A percentile compares a stretch with the other conserved stretches of the same genome.
Evolutionary conservation across 1,140 invertebrate species (phyloP).

Genomic region (Micrasema minimum): DNA sequence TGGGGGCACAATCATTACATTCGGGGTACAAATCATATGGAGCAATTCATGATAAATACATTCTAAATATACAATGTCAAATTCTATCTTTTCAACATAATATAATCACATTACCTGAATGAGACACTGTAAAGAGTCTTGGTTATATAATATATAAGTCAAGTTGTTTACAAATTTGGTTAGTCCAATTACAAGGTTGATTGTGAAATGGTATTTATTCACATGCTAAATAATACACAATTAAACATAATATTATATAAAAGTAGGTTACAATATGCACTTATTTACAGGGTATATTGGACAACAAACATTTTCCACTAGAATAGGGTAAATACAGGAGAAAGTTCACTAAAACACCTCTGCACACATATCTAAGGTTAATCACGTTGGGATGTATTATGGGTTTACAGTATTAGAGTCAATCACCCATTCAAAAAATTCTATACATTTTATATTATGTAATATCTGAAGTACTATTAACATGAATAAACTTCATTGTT

Average conservation of each 20-base stretch:
- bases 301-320: constrained; percentile 45
- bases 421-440: constrained; percentile 5
- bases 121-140: constrained; percentile 21
- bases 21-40: too few species aligned
- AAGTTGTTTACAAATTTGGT: constrained; percentile 43
- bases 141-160: constrained; percentile 22
- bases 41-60: constrained; percentile 36
- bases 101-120: constrained; percentile 45
- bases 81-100: constrained; percentile 30
- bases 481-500: not conserved
- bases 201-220: constrained; percentile 48
- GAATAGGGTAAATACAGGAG: constrained; percentile 34
- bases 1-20: too few species aligned
- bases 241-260: constrained; percentile 41
- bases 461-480: not conserved
- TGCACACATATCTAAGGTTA: constrained; percentile 46
- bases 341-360: constrained; percentile 43
- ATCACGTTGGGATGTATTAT: constrained; percentile 4
- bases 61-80: constrained; percentile 25
- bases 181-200: constrained; percentile 42
- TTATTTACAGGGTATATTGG: constrained; percentile 44
- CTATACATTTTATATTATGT: constrained; percentile 3
- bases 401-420: constrained; percentile 2
- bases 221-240: constrained; percentile 50
- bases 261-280: constrained; percentile 49